These are phyloP conservation scores for Patella caerulea DNA, from an alignment of 2,888 invertebrate genomes.

Conservation along the genomic window DNA sequence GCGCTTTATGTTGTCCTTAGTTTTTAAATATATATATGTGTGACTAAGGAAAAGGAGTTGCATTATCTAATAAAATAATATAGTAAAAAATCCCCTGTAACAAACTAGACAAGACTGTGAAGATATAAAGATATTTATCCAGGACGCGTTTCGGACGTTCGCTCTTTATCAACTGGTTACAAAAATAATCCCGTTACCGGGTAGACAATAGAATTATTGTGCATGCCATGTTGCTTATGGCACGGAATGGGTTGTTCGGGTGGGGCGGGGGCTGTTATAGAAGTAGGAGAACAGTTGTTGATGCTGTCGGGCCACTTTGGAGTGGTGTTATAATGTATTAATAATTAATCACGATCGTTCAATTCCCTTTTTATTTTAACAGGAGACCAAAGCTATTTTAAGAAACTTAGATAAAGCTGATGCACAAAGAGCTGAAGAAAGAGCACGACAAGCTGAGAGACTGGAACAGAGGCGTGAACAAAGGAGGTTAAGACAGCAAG, in stretches of 20 bases:
- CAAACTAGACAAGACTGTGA: no score
- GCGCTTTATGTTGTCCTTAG: no score
- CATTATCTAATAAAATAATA: no score
- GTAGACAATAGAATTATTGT: no score
- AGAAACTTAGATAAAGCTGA: conserved; percentile 48
- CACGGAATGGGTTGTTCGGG: neutral
- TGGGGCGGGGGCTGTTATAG: conserved; percentile 14
- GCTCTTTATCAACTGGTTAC: no score
- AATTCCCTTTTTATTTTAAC: neutral
- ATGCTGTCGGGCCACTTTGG: no score
- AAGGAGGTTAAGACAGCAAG: conserved; percentile 45
- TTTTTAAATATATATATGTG: no score
- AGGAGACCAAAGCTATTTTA: conserved; percentile 57
- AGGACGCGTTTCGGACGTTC: no score
- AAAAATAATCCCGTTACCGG: no score
- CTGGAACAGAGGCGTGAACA: conserved; percentile 46
- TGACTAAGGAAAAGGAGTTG: no score
- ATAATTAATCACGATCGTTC: conserved; percentile 3
- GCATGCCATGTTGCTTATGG: neutral
- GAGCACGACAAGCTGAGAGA: conserved; percentile 52
- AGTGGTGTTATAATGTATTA: conserved; percentile 19
- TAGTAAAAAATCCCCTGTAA: no score
- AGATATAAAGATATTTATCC: no score
- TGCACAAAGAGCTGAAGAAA: conserved; percentile 48
- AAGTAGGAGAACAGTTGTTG: neutral